These are phyloP conservation scores for Mus spretus DNA, from an alignment of 2,797 vertebrate species.

Conservation along the genomic window DNA sequence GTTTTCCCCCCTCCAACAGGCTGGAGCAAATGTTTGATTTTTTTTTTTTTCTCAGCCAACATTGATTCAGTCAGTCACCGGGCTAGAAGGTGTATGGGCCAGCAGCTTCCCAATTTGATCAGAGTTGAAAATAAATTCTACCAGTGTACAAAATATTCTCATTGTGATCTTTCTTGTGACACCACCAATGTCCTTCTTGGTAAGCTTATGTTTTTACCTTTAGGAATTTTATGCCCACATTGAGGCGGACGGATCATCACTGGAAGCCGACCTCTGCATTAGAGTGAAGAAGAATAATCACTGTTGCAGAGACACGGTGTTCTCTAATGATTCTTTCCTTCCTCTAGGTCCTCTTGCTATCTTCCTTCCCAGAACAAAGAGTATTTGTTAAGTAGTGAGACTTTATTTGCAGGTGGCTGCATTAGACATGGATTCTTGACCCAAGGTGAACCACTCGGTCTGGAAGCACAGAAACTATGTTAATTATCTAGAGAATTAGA, in stretches of 20 bases:
- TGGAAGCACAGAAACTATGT: background rate
- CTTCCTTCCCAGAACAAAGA: slow-evolving; percentile 30
- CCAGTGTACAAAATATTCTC: background rate
- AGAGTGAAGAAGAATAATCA: background rate
- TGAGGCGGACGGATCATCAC: background rate
- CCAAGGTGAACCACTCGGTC: slow-evolving; percentile 28
- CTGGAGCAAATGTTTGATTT: slow-evolving; percentile 59
- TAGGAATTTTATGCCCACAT: background rate
- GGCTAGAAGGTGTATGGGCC: background rate
- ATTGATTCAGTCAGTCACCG: slow-evolving; percentile 57
- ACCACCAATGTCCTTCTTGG: background rate
- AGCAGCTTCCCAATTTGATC: slow-evolving; percentile 49
- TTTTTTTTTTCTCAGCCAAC: slow-evolving; percentile 72
- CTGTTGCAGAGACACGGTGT: slow-evolving; percentile 32
- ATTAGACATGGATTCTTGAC: slow-evolving; percentile 25
- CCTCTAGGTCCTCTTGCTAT: background rate
- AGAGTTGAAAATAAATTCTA: slow-evolving; percentile 66
- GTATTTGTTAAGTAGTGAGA: slow-evolving; percentile 23
- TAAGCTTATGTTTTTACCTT: background rate
- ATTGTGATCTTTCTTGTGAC: slow-evolving; percentile 27
- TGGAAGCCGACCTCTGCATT: background rate
- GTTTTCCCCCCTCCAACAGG: slow-evolving; percentile 9
- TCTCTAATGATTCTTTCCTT: background rate
- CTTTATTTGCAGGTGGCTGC: background rate
- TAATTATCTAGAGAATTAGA: slow-evolving; percentile 30